phyloP scores from a whole-genome alignment of 1,140 invertebrate species.

The Phenacoccus solenopsis region DNA sequence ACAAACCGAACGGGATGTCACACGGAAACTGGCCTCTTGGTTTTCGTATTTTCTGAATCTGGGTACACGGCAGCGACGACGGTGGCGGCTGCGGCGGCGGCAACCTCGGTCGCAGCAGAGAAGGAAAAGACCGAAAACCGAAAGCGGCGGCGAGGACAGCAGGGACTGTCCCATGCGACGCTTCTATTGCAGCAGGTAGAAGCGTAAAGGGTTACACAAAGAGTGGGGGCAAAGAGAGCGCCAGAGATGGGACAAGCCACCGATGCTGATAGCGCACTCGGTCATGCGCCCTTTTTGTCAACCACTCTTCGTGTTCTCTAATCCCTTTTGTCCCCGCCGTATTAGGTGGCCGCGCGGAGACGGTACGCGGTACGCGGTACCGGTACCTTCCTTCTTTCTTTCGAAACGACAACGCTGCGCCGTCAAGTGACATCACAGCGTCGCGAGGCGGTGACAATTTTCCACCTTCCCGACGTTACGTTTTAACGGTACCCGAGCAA shows the following conservation, averaged over 20 bases:
- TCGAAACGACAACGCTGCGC: not conserved
- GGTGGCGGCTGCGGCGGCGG: not conserved
- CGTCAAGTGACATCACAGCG: not conserved
- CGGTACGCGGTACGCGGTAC: not conserved
- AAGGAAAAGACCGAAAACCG: not conserved
- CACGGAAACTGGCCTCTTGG: not conserved
- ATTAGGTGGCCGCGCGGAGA: not conserved
- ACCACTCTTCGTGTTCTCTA: not conserved
- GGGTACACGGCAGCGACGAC: not conserved
- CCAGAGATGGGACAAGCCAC: not conserved
- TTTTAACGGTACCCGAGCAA: too few relatives aligned
- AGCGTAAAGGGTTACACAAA: not conserved
- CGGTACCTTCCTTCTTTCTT: not conserved
- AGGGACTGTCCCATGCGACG: not conserved
- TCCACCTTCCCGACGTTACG: too few relatives aligned
- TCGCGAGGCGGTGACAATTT: too few relatives aligned
- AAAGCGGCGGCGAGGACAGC: not conserved
- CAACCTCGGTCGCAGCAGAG: not conserved
- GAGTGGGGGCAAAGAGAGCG: not conserved
- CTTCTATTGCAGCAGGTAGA: not conserved
- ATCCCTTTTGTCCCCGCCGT: not conserved
- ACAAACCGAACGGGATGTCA: conserved; percentile 1
- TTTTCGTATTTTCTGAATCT: not conserved
- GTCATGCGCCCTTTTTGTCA: conserved; percentile 1
- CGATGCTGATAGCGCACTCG: not conserved